phyloP scores from a whole-genome alignment of 1,140 invertebrate genomes.

The Phymorhynchus buccinoides region DNA sequence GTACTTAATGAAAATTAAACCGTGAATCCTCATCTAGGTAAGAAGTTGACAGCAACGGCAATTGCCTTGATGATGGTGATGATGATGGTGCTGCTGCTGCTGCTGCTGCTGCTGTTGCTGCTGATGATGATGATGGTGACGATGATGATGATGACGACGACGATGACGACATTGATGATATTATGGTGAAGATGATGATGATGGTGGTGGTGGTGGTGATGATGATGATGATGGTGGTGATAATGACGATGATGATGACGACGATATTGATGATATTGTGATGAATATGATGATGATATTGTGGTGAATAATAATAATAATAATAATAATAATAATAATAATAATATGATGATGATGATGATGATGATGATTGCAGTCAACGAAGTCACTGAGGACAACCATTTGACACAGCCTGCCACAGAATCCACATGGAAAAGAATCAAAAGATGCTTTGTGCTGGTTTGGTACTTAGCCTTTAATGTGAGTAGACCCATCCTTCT shows the following conservation, averaged over 20 bases:
- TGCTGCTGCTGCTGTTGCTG: neutral
- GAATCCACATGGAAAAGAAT: constrained; percentile 48
- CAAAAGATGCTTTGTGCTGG: constrained; percentile 55
- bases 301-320: neutral
- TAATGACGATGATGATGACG: neutral
- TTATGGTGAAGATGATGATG: no score
- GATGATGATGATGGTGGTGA: neutral
- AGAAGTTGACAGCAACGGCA: no score
- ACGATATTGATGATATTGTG: neutral
- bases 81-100: neutral
- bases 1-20: no score
- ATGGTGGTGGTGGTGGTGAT: neutral
- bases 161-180: neutral
- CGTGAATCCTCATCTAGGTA: no score
- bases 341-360: neutral
- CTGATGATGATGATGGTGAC: neutral
- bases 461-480: constrained; percentile 59
- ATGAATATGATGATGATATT: neutral
- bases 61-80: neutral
- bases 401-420: neutral
- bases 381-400: neutral
- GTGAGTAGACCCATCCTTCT: constrained; percentile 45
- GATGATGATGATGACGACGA: neutral
- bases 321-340: neutral
- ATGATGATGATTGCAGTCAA: neutral